Percentiles rank a stretch among this genome's conserved stretches.
phyloP scores from a whole-genome alignment of 2,113 vertebrate species.

The Pachycephala philippinensis region DNA sequence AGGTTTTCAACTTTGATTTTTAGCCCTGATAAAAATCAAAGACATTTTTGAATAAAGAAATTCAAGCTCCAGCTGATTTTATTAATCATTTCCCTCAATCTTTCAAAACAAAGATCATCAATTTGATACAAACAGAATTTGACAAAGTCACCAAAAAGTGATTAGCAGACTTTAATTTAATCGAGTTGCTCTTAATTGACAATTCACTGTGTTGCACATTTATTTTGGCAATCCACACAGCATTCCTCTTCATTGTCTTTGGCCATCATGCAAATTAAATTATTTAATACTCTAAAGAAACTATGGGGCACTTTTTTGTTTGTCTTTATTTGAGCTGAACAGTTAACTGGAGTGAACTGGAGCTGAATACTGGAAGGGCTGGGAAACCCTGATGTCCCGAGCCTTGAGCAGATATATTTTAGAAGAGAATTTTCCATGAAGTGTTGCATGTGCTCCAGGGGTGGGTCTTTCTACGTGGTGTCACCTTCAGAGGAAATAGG shows the following conservation, averaged over 20 bases:
- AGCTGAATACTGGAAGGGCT: not conserved
- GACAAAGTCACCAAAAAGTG: not conserved
- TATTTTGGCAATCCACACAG: not conserved
- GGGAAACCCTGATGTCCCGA: not conserved
- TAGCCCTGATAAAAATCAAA: not conserved
- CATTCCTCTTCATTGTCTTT: not conserved
- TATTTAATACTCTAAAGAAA: not conserved
- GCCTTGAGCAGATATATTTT: not conserved
- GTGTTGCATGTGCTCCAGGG: accelerated
- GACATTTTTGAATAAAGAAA: not conserved
- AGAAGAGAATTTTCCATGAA: not conserved
- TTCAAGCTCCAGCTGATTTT: not conserved
- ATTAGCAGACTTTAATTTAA: not conserved
- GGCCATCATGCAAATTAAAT: not conserved
- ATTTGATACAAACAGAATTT: not conserved
- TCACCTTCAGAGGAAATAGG: not conserved
- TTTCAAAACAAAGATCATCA: not conserved
- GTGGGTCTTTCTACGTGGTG: not conserved
- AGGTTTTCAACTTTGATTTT: not conserved
- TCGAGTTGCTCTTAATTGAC: not conserved
- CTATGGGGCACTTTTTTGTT: accelerated
- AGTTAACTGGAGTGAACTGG: not conserved
- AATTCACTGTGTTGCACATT: not conserved
- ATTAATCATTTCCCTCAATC: not conserved
- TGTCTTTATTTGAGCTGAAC: not conserved